Evolutionary conservation across 2,113 vertebrate species (phyloP), one percentile per base, ranked within the genome.

Genomic region (Tringa solitaria): DNA sequence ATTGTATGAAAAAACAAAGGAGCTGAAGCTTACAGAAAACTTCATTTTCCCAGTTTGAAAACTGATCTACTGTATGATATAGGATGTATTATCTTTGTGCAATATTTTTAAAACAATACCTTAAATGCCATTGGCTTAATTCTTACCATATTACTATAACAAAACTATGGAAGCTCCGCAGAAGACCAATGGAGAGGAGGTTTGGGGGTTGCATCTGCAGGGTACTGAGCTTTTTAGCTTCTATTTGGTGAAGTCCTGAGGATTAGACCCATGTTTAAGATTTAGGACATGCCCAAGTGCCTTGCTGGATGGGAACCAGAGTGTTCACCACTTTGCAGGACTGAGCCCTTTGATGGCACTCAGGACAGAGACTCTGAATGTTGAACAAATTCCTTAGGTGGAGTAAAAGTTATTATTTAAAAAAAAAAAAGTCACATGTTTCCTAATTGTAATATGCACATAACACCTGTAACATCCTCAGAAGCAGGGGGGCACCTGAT

Each of bases 91-190:
- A 95, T 96, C 91, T 93, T 93, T 96, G 82, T 74, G 90, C 50
- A 80, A 46, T 96, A 86, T 96, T 97, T 97, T 97, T 84, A 93
- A 94, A 97, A 95, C 93, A 96, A 96, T 97, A 87, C 85, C 80
- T 97, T 89, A 93, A 96, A 97, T 97, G 68, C 95, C 96, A 91
- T 37, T 45, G 89, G 65, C 73, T 94, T 97, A 96, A 97, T 97
- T 97, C 92, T 96, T 96, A 95, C 96, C 97, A 97, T 97, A 97
- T 97, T 96, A 96, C 82, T 96, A 90, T 90, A 97, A 96, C 92
- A 96, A 92, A 93, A 64, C 90, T 41, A 28, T 94, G 84, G 77
- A 91, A 83, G 46, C 60, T 90, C 79, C 68, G 63, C 64, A 94
- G 79, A 96, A 68, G 59, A 77, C 72, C 64, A 77, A 5, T 48